A percentile compares a stretch with the other conserved stretches of the same genome.
Evolutionary conservation across 2,888 invertebrate species (phyloP).

Genomic region (Ephialtes manifestator): DNA sequence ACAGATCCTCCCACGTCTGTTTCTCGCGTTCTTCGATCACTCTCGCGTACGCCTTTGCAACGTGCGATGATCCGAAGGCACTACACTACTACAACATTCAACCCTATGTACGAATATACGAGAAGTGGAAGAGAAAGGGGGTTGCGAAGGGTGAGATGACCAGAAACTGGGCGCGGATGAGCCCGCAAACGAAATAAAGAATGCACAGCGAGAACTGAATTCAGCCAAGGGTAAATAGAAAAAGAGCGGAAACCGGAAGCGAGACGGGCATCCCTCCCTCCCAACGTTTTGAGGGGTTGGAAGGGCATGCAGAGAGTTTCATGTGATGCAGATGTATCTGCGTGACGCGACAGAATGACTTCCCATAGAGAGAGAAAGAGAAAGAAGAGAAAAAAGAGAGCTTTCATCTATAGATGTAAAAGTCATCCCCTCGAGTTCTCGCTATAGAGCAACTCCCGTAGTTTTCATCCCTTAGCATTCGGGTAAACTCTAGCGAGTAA

Average conservation of each 20-base stretch:
- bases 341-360: conserved; percentile 16
- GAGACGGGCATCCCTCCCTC: not conserved
- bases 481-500: conserved; percentile 63
- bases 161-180: conserved; percentile 29
- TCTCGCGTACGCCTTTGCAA: not conserved
- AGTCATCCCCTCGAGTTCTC: not conserved
- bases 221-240: conserved; percentile 30
- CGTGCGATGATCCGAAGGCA: not conserved
- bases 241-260: not conserved
- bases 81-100: not conserved
- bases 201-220: conserved; percentile 47
- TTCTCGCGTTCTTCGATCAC: not conserved
- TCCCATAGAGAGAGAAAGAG: not conserved
- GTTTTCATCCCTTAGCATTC: conserved; percentile 54
- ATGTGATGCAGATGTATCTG: conserved; percentile 58
- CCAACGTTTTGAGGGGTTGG: not conserved
- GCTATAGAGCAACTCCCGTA: not conserved
- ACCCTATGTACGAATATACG: not conserved
- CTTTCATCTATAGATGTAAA: conserved; percentile 7
- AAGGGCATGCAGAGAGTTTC: not conserved
- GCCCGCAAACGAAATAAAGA: conserved; percentile 41
- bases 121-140: not conserved
- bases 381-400: not conserved
- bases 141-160: conserved; percentile 11
- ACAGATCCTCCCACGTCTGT: not conserved